Percentiles rank a stretch among this genome's conserved stretches.
Conservation (phyloP, 2,888 invertebrate genomes). For the Dolichomitus sp. region DNA sequence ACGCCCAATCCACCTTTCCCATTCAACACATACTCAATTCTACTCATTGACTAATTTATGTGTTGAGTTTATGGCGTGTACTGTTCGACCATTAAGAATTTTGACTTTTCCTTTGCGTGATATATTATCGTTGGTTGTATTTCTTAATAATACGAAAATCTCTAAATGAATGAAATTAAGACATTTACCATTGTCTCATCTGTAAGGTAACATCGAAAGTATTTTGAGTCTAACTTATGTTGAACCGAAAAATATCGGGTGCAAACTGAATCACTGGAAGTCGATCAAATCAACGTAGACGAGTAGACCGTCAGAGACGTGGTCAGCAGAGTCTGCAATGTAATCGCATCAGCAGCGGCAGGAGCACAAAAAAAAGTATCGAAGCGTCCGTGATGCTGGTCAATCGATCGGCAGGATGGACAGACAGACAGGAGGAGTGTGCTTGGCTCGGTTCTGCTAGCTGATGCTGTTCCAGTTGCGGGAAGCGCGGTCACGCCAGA, state of each 20-base stretch:
- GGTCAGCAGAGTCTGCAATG: conserved; percentile 1
- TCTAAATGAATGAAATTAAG: not conserved
- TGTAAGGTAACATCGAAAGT: not conserved
- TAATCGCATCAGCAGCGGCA: conserved; percentile 9
- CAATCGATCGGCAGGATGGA: conserved; percentile 52
- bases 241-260: not conserved
- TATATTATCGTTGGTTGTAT: not conserved
- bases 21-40: too few species aligned
- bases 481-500: conserved; percentile 57
- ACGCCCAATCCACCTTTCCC: too few species aligned
- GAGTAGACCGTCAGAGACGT: not conserved
- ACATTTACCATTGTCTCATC: not conserved
- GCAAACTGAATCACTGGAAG: not conserved
- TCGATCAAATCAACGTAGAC: conserved; percentile 5
- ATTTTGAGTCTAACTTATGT: not conserved
- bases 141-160: not conserved
- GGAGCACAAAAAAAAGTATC: not conserved
- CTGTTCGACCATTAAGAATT: too few species aligned
- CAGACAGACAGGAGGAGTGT: conserved; percentile 39
- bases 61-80: too few species aligned
- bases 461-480: conserved; percentile 49
- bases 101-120: not conserved
- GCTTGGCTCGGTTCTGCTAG: conserved; percentile 31
- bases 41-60: too few species aligned
- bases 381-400: conserved; percentile 42